Base-by-base conservation (phyloP, 2,113 vertebrate species). In the Saccopteryx leptura region DNA sequence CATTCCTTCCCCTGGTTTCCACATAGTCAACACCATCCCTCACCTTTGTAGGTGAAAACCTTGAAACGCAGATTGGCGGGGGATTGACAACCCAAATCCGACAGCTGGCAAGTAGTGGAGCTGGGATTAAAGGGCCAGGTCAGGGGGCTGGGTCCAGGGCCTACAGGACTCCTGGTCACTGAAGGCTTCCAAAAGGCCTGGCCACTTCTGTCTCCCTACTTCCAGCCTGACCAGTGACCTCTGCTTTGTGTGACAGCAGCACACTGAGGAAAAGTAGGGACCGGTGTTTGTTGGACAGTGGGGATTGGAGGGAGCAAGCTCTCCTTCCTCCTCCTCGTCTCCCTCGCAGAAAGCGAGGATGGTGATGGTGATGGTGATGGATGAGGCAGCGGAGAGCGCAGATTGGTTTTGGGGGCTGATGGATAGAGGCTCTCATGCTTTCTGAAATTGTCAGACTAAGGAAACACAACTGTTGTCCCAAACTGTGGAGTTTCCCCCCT, bases 361-460 rank as follows among this genome's bases (percentile, higher is more conserved):
- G 33, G 19, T 94, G 97, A 98, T 95, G 74, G 96, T 19, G 50
- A 5, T 1, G 33, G 19, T 94, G 97, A 98, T 95, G 74, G 96
- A 97, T 97, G 96, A 71, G 4, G 79, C 26, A 14, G 61, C 88
- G 80, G 89, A 3, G 23, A 86, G 94, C 83, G 91, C 56, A 98
- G 97, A 96, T 97, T 96, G 96, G 68, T 96, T 98, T 97, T 69
- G 71, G 68, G 84, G 33, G 54, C 92, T 97, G 97, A 98, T 81
- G 82, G 97, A 98, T 97, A 88, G 97, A 97, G 96, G 89, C 93
- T 87, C 90, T 97, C 93, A 97, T 91, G 93, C 71, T 92, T 97
- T 93, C 18, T 94, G 97, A 98, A 96, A 94, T 93, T 97, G 54
- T 63, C 28, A 87, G 96, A 80, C 84, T 92, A 91, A 74, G 78